Conservation (phyloP, 2,888 invertebrate species). For the Cheilosia variabilis region DNA sequence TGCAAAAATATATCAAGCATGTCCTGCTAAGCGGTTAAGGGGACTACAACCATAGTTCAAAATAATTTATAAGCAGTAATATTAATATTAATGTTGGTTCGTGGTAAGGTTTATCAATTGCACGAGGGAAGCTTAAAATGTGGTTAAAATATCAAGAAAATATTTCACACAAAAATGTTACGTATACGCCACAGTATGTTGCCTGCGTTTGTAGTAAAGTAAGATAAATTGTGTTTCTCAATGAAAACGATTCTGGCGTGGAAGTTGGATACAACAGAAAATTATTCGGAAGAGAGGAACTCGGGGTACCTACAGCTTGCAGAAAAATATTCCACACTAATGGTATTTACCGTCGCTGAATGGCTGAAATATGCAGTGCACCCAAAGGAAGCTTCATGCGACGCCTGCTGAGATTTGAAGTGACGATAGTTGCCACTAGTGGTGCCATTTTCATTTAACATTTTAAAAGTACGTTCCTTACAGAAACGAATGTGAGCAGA, state of each 20-base stretch:
- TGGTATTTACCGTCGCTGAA: no score
- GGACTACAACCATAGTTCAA: background rate
- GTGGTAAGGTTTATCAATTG: conserved; percentile 18
- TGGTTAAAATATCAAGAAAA: background rate
- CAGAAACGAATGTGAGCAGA: no score
- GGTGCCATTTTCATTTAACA: no score
- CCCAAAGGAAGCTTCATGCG: no score
- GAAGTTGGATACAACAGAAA: background rate
- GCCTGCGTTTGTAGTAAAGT: background rate
- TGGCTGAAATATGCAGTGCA: no score
- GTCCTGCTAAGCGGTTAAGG: background rate
- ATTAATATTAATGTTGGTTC: conserved; percentile 23
- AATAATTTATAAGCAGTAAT: background rate
- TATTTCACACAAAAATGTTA: conserved; percentile 6
- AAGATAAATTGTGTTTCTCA: background rate
- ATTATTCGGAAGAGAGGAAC: background rate
- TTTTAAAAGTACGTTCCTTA: no score
- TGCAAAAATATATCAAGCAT: background rate
- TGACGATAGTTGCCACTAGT: no score
- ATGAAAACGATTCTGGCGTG: background rate
- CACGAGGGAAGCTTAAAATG: no score
- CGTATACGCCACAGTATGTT: conserved; percentile 51
- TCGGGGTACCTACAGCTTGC: background rate
- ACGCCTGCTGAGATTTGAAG: no score
- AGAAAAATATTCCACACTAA: no score